These are phyloP conservation scores for Chamaetylas fuelleborni DNA, from an alignment of 2,113 vertebrate species.

Conservation along the genomic window DNA sequence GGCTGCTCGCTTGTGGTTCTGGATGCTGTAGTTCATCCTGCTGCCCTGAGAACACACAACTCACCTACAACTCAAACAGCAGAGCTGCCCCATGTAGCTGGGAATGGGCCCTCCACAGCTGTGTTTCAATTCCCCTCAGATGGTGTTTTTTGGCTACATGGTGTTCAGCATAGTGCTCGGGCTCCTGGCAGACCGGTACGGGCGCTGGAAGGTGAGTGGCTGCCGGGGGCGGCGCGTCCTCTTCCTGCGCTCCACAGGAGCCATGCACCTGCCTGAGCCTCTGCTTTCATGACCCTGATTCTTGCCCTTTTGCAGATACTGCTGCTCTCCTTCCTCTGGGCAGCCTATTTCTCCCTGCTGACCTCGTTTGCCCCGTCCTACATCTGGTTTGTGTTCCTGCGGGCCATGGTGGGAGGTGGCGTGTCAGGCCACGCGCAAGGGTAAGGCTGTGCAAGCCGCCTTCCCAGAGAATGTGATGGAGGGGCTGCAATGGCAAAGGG, in stretches of 20 bases:
- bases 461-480: accelerated
- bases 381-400: slow-evolving; percentile 91
- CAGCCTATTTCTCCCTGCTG: slow-evolving; percentile 90
- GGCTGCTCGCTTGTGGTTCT: accelerated
- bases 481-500: not conserved
- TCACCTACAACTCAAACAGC: not conserved
- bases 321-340: slow-evolving; percentile 88
- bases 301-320: slow-evolving; percentile 76
- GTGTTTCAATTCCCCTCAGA: slow-evolving; percentile 68
- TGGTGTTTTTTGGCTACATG: slow-evolving; percentile 98
- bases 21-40: not conserved
- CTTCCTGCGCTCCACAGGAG: accelerated
- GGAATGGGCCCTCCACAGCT: not conserved
- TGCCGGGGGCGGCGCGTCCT: accelerated
- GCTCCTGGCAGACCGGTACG: slow-evolving; percentile 86
- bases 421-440: slow-evolving; percentile 89
- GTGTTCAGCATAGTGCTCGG: slow-evolving; percentile 86
- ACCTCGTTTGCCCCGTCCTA: slow-evolving; percentile 91
- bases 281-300: not conserved
- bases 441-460: slow-evolving; percentile 55
- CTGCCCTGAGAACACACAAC: not conserved
- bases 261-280: not conserved
- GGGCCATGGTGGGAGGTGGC: slow-evolving; percentile 91
- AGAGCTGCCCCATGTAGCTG: not conserved
- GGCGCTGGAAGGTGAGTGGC: slow-evolving; percentile 88